Percentiles rank a stretch among this genome's conserved stretches.
phyloP scores from a whole-genome alignment of 1,140 invertebrate genomes.

The Drosophila rufa region DNA sequence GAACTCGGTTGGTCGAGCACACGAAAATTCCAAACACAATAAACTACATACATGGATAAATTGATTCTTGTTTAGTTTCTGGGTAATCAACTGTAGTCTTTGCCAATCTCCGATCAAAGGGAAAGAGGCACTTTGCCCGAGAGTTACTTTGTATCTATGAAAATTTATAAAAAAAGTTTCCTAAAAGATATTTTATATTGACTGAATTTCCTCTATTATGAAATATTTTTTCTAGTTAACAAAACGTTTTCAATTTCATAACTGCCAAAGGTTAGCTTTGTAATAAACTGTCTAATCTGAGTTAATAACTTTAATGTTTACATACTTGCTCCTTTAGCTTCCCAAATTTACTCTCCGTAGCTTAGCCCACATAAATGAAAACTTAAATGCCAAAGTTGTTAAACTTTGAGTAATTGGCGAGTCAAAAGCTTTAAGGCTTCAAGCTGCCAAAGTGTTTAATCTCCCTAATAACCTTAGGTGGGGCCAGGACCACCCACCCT shows the following conservation, averaged over 20 bases:
- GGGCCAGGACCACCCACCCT: neutral
- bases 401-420: constrained; percentile 6
- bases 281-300: neutral
- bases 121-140: constrained; percentile 5
- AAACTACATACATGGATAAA: constrained; percentile 45
- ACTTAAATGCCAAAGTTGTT: constrained; percentile 3
- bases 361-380: neutral
- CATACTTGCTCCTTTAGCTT: neutral
- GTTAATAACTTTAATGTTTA: neutral
- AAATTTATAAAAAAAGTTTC: constrained; percentile 1
- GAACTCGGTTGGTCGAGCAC: constrained; percentile 48
- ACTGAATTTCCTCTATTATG: too few species aligned
- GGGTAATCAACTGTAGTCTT: constrained; percentile 55
- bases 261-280: neutral
- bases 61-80: constrained; percentile 45
- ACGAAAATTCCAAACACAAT: constrained; percentile 55
- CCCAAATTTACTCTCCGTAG: too few species aligned
- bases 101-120: constrained; percentile 36
- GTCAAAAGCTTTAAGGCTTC: neutral
- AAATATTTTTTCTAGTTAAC: neutral
- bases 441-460: constrained; percentile 17
- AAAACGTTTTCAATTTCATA: neutral
- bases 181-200: too few species aligned
- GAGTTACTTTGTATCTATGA: constrained; percentile 6
- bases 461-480: constrained; percentile 7